Evolutionary conservation across 2,888 invertebrate species (phyloP), one percentile per base, ranked within the genome.

Genomic region (Brenthis ino): DNA sequence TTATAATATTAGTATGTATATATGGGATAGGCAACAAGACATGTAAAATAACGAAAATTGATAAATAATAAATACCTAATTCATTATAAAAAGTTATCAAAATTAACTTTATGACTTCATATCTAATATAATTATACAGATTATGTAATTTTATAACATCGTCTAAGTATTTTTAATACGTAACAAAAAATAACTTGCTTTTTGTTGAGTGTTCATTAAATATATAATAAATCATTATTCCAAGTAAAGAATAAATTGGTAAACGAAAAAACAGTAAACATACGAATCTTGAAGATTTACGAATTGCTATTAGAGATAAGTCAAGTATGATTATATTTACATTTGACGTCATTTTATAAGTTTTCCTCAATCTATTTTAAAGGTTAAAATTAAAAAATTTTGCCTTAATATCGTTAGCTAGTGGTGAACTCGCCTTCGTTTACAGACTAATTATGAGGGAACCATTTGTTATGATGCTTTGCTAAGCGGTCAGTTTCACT

Each of bases 181-280:
- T 20, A 65, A 51, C 54, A 70, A 60, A 54, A 66, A 63, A 51
- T 28, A n/a, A 63, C 24, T 20, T 43, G 51, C 16, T 71, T 71
- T 68, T 71, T 68, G 63, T 58, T 24, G 43, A 64, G 66, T 56
- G 66, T 71, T 68, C 71, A 63, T 71, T 71, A 68, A 66, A 66
- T 63, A 68, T 68, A 58, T 65, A 68, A 68, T 68, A 71, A 65
- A 71, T 71, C 68, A 67, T 71, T 68, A 66, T 71, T 68, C 68
- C 58, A 51, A 66, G 71, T 68, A 71, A 68, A 68, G 66, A 71
- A 71, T 64, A 55, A 71, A 64, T 66, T 71, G 57, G 63, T 66
- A n/a, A 56, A 37, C 33, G 57, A 64, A 71, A 68, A 71, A 71
- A 71, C 58, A 54, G 24, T 48, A 54, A 54, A 48, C 24, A 53